Base-by-base conservation (phyloP, 2,888 invertebrate species). In the Rhimphoctona megacephalus region DNA sequence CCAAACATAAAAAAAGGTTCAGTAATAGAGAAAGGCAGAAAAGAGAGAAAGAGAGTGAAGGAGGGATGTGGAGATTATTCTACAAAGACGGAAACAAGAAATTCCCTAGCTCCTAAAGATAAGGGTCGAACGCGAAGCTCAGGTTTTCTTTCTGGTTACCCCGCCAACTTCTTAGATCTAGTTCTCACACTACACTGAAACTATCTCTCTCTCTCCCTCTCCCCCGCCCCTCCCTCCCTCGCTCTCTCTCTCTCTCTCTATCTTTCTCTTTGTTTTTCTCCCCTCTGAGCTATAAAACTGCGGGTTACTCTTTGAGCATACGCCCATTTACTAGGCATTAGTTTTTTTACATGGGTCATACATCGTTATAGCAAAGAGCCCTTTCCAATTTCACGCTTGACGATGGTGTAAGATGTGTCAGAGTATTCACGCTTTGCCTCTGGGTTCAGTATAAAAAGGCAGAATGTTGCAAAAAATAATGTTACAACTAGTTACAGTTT, bases 71-170 rank as follows among this genome's bases (percentile, higher is more conserved):
- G 4, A 25, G 57, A 61, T 30, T 61, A 25, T 61, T 25, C 30
- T 46, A 67, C 57, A 17, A 69, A 70, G 57, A 52, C 43, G 73
- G 52, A 82, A 82, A 69, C 78, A 72, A 80, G 83, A 80, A 81
- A 86, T 86, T 57, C 69, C 61, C 72, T n/a, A 77, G 81, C 61
- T 69, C 70, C 85, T 80, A 30, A 76, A 76, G 83, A 83, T 83
- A 72, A 85, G 80, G 76, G 81, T n/a, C 33, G 76, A 67, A 79
- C 57, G 61, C 72, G 36, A 17, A 73, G 52, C 82, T 66, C 70
- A 64, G 74, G 70, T 66, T 82, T 85, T 46, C 79, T 78, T 61
- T 74, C 81, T 66, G 61, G 49, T 73, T 78, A 36, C 72, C 64
- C 69, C 57, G 72, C 25, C 77, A 81, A 85, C 73, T 78, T 77